Percentiles rank a stretch among this genome's conserved stretches.
Evolutionary conservation across 2,888 invertebrate genomes (phyloP).

Genomic region (Megamerina dolium): DNA sequence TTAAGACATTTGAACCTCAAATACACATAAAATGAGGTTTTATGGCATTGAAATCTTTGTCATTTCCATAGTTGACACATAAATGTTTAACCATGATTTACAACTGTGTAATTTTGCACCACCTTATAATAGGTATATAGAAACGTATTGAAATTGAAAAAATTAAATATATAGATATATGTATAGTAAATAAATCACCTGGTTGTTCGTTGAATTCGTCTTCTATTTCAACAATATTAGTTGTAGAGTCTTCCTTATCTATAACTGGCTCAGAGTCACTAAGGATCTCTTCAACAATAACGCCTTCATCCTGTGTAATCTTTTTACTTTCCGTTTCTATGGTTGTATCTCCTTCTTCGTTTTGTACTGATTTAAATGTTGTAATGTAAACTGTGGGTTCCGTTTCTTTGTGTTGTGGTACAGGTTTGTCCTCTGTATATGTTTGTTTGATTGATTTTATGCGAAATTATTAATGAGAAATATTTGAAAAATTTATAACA

Average conservation of each 20-base stretch:
- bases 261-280: slow-evolving; percentile 42
- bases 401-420: slow-evolving; percentile 34
- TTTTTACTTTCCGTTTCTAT: slow-evolving; percentile 45
- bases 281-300: slow-evolving; percentile 46
- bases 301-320: slow-evolving; percentile 43
- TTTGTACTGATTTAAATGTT: slow-evolving; percentile 48
- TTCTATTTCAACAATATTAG: slow-evolving; percentile 43
- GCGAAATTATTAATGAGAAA: slow-evolving; percentile 2
- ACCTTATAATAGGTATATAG: no score
- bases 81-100: no score
- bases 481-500: background rate
- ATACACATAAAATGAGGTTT: no score
- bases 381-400: slow-evolving; percentile 47
- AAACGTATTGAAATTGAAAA: no score
- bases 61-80: no score
- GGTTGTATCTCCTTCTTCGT: slow-evolving; percentile 42
- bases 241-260: slow-evolving; percentile 28
- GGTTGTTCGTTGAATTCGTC: slow-evolving; percentile 43
- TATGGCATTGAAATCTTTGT: no score
- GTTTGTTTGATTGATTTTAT: slow-evolving; percentile 7
- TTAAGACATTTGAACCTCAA: no score
- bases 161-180: no score
- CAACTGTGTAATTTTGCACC: no score
- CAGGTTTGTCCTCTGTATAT: slow-evolving; percentile 34
- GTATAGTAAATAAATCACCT: slow-evolving; percentile 40